Base-by-base conservation (phyloP, 2,888 invertebrate genomes). In the Drosophila phalerata region DNA sequence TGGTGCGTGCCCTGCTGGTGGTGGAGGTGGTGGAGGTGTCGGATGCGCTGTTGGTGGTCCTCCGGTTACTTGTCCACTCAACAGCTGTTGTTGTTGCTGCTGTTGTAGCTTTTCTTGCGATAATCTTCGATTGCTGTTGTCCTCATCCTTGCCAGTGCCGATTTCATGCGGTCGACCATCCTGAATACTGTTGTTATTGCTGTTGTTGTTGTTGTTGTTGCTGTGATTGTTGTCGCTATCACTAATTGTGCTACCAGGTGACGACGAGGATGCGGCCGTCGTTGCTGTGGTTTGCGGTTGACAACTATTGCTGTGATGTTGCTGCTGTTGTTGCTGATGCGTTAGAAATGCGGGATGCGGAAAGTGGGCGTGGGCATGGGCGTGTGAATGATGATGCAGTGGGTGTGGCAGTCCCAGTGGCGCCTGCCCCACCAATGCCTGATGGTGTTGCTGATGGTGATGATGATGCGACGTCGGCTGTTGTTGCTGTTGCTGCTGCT, bases 231-330 rank as follows among this genome's bases (percentile, higher is more conserved):
- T 92, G 90, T 92, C 92, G 90, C 91, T 92, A 91, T 92, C 92
- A 91, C 91, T 92, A 91, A 92, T 92, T 90, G 92, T 91, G 89
- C 92, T 93, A 85, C 92, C 92, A 91, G 92, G 92, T 90, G 92
- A 92, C 85, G 92, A 92, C 85, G 92, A 90, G 77, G 88, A 91
- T 89, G 91, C 89, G 88, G 91, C 82, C 64, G 85, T 85, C 80
- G 85, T 85, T 65, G 69, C 69, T 90, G 90, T 79, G 91, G 92
- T 90, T 91, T 92, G 92, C 81, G 92, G 92, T 87, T 92, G 93
- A 93, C 92, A 92, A 92, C 91, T 92, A 92, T 92, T 92, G 81
- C 91, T 88, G 73, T 91, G 91, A 58, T 85, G 85, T 61, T 79
- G 88, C 48, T 81, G 81, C 17, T 79, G 79, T n/a, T 78, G 75